Evolutionary conservation across 1,140 invertebrate genomes (phyloP).

Genomic region (Pomacea maculata): DNA sequence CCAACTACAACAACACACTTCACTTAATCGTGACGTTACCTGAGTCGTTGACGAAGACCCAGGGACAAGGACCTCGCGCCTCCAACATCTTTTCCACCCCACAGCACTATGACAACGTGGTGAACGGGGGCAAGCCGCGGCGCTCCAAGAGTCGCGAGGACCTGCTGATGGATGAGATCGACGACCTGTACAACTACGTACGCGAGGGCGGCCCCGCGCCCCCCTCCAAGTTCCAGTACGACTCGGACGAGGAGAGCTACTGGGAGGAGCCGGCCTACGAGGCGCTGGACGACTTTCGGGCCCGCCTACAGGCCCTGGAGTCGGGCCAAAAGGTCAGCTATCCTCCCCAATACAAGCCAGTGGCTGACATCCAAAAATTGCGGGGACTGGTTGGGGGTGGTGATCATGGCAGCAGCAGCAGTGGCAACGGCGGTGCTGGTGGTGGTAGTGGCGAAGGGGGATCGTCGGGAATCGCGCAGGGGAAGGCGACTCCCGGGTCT

Average conservation of each 20-base stretch:
- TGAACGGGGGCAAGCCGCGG: constrained; percentile 24
- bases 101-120: background rate
- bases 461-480: background rate
- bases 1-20: constrained; percentile 85
- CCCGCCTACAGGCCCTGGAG: constrained; percentile 46
- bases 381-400: constrained; percentile 16
- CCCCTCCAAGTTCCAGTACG: constrained; percentile 46
- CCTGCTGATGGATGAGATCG: constrained; percentile 86
- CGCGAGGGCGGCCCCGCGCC: constrained; percentile 85
- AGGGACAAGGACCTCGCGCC: constrained; percentile 49
- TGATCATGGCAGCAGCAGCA: background rate
- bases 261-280: constrained; percentile 63
- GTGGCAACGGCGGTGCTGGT: constrained; percentile 5
- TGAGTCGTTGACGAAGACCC: constrained; percentile 50
- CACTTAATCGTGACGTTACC: constrained; percentile 67
- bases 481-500: background rate
- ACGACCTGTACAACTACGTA: constrained; percentile 96
- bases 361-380: constrained; percentile 28
- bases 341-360: constrained; percentile 32
- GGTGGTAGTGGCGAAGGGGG: background rate
- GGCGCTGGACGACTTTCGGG: constrained; percentile 53
- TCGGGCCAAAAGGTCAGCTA: constrained; percentile 39
- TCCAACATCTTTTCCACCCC: constrained; percentile 52
- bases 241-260: constrained; percentile 60
- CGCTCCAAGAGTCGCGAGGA: constrained; percentile 68